Conservation (phyloP, 2,113 vertebrate species). For the Coracopsis vasa region DNA sequence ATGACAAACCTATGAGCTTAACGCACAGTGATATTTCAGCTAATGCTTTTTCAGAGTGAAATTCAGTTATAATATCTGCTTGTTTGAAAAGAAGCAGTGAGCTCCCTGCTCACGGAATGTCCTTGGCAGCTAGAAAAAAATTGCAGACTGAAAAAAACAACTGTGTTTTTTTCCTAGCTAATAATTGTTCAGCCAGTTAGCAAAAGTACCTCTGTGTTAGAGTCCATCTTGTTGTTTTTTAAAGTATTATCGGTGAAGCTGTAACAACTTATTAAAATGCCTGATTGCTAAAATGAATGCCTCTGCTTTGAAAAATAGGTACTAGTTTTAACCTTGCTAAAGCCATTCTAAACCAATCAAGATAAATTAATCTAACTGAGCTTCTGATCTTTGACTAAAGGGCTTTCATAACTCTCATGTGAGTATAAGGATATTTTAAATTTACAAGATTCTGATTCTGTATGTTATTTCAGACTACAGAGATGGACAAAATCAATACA, state of each 20-base stretch:
- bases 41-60: not conserved
- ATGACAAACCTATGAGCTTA: not conserved
- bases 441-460: not conserved
- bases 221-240: not conserved
- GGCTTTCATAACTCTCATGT: not conserved
- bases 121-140: not conserved
- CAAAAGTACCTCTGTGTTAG: not conserved
- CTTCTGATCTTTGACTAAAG: not conserved
- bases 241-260: not conserved
- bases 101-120: not conserved
- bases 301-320: not conserved
- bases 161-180: not conserved
- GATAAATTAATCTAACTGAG: not conserved
- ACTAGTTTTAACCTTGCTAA: not conserved
- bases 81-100: not conserved
- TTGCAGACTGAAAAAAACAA: not conserved
- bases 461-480: not conserved
- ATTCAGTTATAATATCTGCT: not conserved
- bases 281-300: not conserved
- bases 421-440: not conserved
- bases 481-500: not conserved
- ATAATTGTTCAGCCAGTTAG: not conserved
- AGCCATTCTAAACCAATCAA: not conserved
- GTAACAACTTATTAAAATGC: not conserved
- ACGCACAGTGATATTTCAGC: not conserved